Base-by-base conservation (phyloP, 2,797 vertebrate genomes). In the Cuculus canorus region DNA sequence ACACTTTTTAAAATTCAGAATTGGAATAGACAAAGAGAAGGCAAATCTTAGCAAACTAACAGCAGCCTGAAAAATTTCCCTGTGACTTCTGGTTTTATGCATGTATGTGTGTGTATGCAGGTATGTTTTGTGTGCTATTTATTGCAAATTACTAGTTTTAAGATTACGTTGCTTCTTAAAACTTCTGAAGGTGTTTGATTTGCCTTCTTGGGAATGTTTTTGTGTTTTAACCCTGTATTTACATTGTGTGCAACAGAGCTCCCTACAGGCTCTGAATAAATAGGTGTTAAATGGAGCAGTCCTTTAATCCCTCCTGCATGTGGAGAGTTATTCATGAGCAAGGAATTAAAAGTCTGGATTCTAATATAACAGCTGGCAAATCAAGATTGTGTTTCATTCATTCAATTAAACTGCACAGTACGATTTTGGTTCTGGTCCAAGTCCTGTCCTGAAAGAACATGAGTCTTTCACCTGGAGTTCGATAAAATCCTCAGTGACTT, bases 361-460 rank as follows among this genome's bases (percentile, higher is more conserved):
- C 77, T 84, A 86, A 91, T 64, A 69, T 45, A 97, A 86, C 93
- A 97, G 91, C 92, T 94, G 94, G 85, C 65, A 94, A 93, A 82
- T 63, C 93, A 91, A 76, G 85, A 60, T 56, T 86, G 73, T 88
- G 83, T 82, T 96, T 88, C 85, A 86, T 86, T 86, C 88, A 92
- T 96, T 97, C 96, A 81, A 90, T 96, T 95, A 94, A 96, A 90
- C 48, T 37, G 70, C 82, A 68, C 89, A 88, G 82, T 90, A 52
- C 0, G 13, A 68, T 82, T 90, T 86, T 91, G 91, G 71, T 64
- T 66, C 28, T 84, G 27, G 17, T 93, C 81, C 94, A 95, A 85
- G 50, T 61, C 47, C 41, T 73, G 13, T 69, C 59, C 71, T 82
- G 57, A 72, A 88, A 92, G 60, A 88, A 57, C 54, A 57, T 22